Evolutionary conservation across 2,797 vertebrate species (phyloP).

Genomic region (Pseudopleuronectes americanus): DNA sequence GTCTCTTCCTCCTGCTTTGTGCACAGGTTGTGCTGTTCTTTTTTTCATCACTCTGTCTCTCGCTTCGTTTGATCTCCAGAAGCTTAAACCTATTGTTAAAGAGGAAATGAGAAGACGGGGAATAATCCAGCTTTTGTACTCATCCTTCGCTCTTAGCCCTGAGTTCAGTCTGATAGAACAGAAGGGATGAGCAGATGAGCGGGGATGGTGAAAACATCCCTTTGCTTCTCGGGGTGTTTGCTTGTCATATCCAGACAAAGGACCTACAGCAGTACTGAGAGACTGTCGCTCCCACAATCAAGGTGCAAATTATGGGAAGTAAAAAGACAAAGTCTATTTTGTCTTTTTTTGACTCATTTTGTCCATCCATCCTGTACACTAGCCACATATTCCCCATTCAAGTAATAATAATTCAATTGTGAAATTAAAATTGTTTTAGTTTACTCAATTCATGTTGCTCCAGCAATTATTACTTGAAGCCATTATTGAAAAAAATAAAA

Average conservation of each 20-base stretch:
- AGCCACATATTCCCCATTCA: neutral
- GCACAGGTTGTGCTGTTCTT: slow-evolving; percentile 16
- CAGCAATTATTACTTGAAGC: no score
- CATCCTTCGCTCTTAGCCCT: slow-evolving; percentile 49
- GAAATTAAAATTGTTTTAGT: no score
- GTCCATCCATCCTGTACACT: neutral
- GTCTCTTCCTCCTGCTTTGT: slow-evolving; percentile 28
- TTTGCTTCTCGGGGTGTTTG: slow-evolving; percentile 23
- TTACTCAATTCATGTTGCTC: neutral
- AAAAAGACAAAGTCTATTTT: neutral
- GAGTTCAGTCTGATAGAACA: slow-evolving; percentile 50
- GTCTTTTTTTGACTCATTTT: slow-evolving; percentile 2
- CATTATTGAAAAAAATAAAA: no score
- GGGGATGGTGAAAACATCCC: slow-evolving; percentile 29
- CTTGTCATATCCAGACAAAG: slow-evolving; percentile 48
- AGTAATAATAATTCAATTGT: neutral
- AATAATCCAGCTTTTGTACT: slow-evolving; percentile 49
- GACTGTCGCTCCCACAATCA: slow-evolving; percentile 2
- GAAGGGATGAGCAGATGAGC: slow-evolving; percentile 31
- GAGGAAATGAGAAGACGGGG: slow-evolving; percentile 46
- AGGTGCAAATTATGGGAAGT: slow-evolving; percentile 10
- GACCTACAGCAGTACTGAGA: slow-evolving; percentile 33
- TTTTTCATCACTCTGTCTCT: neutral
- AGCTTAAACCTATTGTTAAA: slow-evolving; percentile 39
- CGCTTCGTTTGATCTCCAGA: slow-evolving; percentile 47